These are phyloP conservation scores for Apodemia hepburni DNA, from an alignment of 2,888 invertebrate species.

Conservation along the genomic window DNA sequence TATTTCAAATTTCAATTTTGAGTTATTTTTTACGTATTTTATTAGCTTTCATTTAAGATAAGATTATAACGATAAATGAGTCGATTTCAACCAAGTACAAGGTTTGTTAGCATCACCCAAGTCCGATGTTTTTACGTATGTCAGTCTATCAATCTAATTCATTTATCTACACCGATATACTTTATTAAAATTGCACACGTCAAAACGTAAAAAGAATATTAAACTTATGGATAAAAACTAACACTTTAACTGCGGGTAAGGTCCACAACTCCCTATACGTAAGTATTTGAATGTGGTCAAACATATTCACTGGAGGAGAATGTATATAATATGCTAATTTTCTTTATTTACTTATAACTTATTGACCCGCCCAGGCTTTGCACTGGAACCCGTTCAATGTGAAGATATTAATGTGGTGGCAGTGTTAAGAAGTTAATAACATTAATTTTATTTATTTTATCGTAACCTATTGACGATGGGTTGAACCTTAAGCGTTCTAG, in stretches of 20 bases:
- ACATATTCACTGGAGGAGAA: background rate
- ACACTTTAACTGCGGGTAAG: background rate
- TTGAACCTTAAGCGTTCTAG: too few species aligned
- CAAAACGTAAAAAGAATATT: background rate
- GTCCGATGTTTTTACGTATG: background rate
- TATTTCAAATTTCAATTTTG: too few species aligned
- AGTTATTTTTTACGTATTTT: background rate
- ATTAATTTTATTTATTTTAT: too few species aligned
- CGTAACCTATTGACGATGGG: too few species aligned
- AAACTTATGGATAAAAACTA: background rate
- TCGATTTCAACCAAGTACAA: background rate
- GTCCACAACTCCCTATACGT: background rate
- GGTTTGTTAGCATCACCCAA: slow-evolving; percentile 3
- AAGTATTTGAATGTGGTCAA: background rate
- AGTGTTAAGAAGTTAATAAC: too few species aligned
- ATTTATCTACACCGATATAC: background rate
- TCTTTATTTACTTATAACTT: too few species aligned
- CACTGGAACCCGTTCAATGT: too few species aligned
- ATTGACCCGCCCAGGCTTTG: too few species aligned
- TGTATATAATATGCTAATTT: background rate
- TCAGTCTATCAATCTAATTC: slow-evolving; percentile 7
- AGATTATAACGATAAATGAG: background rate
- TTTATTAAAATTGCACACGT: slow-evolving; percentile 3
- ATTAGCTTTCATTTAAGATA: background rate
- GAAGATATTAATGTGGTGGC: too few species aligned